Conservation (phyloP, 1,140 invertebrate genomes). For the Zaprionus camerounensis region DNA sequence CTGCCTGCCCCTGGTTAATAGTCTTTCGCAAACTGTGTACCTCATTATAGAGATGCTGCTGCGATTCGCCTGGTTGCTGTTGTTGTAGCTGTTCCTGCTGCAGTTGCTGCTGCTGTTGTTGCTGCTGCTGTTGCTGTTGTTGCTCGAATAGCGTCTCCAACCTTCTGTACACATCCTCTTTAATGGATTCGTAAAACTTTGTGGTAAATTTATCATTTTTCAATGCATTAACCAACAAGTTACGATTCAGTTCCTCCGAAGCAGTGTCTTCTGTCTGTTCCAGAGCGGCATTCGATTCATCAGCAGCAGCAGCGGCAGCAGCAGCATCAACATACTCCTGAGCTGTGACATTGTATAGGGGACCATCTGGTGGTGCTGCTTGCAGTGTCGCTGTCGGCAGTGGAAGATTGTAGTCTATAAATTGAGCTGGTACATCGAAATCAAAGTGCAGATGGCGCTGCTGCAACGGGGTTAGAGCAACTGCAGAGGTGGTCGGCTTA, state of each 20-base stretch:
- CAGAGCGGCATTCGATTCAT: conserved; percentile 56
- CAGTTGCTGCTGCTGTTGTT: conserved; percentile 39
- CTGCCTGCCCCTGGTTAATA: conserved; percentile 49
- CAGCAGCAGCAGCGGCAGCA: conserved; percentile 27
- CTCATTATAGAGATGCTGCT: conserved; percentile 52
- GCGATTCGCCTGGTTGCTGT: conserved; percentile 22
- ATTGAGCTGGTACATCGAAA: conserved; percentile 63
- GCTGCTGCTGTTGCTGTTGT: conserved; percentile 85
- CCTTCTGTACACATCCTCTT: conserved; percentile 89
- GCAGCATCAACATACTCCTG: conserved; percentile 35
- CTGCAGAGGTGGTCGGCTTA: conserved; percentile 65
- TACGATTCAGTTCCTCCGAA: conserved; percentile 80
- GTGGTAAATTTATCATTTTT: conserved; percentile 85
- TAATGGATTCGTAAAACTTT: conserved; percentile 87
- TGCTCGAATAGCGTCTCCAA: conserved; percentile 89
- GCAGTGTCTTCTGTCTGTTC: conserved; percentile 75
- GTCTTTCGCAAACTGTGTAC: conserved; percentile 56
- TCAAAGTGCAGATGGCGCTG: conserved; percentile 78
- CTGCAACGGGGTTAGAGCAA: conserved; percentile 71
- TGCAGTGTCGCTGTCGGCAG: conserved; percentile 3
- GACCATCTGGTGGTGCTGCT: conserved; percentile 22
- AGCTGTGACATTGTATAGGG: conserved; percentile 35
- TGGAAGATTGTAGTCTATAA: conserved; percentile 59
- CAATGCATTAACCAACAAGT: conserved; percentile 78
- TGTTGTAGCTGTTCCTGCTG: conserved; percentile 84